Conservation (phyloP, 2,797 vertebrate genomes). For the Coregonus suidteri region DNA sequence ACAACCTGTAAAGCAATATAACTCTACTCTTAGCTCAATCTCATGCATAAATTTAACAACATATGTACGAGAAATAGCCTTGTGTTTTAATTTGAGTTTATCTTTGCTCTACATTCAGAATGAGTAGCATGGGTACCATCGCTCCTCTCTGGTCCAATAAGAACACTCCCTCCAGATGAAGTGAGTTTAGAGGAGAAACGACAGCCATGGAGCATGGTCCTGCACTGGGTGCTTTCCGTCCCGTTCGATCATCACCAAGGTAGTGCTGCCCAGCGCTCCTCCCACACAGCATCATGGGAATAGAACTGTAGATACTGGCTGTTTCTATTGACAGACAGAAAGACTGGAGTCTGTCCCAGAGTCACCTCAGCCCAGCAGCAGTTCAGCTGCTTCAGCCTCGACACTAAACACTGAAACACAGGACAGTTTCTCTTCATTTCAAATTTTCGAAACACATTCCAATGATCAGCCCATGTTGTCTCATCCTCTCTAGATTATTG, state of each 20-base stretch:
- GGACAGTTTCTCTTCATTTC: not conserved
- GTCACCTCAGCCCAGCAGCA: not conserved
- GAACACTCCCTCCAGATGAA: not conserved
- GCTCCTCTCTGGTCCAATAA: not conserved
- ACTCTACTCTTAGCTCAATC: not conserved
- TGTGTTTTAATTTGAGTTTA: not conserved
- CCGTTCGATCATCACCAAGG: not conserved
- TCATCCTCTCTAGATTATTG: not conserved
- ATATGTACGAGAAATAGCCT: not conserved
- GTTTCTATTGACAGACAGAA: too few relatives aligned
- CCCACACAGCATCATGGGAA: not conserved
- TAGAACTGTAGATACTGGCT: too few relatives aligned
- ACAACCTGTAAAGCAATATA: not conserved
- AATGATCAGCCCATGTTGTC: not conserved
- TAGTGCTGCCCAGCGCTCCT: not conserved
- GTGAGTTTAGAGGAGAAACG: not conserved
- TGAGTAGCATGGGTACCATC: not conserved
- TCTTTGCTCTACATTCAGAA: not conserved
- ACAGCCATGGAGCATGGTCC: not conserved
- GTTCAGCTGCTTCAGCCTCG: not conserved
- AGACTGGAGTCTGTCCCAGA: not conserved
- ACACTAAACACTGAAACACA: not conserved
- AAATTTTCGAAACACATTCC: not conserved
- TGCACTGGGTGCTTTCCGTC: not conserved
- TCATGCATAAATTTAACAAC: not conserved